These are phyloP conservation scores for Cirrhinus molitorella DNA, from an alignment of 2,797 vertebrate genomes.

Conservation along the genomic window DNA sequence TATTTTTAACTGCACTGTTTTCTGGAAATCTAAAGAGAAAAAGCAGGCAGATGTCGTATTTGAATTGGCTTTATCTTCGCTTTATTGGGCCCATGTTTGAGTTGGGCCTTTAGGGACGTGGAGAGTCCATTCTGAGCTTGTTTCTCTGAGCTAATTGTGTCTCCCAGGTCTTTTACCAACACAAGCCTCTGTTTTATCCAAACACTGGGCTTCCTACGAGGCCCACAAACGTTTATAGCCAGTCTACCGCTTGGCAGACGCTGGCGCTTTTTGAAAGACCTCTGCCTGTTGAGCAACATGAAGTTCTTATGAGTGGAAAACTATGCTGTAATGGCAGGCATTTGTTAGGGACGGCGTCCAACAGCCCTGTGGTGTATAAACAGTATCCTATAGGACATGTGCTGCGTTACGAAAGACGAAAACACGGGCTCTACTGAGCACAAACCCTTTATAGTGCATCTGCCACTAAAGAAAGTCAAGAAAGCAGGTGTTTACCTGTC, in stretches of 20 bases:
- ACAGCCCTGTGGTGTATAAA: conserved; percentile 10
- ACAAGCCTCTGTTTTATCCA: conserved; percentile 60
- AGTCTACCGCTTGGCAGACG: conserved; percentile 68
- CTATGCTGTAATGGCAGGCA: conserved; percentile 25
- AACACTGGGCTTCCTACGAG: conserved; percentile 53
- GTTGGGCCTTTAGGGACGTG: conserved; percentile 64
- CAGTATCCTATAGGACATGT: conserved; percentile 39
- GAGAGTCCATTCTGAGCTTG: conserved; percentile 62
- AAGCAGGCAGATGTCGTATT: not conserved
- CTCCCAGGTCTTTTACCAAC: conserved; percentile 66
- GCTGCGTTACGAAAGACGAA: conserved; percentile 59
- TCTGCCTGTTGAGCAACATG: conserved; percentile 59
- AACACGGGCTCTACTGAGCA: conserved; percentile 59
- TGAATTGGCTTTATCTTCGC: conserved; percentile 23
- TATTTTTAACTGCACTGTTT: not conserved
- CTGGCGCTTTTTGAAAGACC: conserved; percentile 61
- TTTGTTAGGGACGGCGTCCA: conserved; percentile 26
- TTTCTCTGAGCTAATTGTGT: conserved; percentile 70
- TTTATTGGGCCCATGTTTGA: conserved; percentile 34
- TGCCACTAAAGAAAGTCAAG: conserved; percentile 53
- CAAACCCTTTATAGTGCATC: conserved; percentile 65
- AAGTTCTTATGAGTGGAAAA: conserved; percentile 30
- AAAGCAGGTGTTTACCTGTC: conserved; percentile 83
- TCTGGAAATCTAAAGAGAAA: conserved; percentile 4
- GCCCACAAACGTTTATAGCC: conserved; percentile 71